Percentiles rank a stretch among this genome's conserved stretches.
Evolutionary conservation across 2,797 vertebrate species (phyloP).

Genomic region (Gallinago nigripennis): DNA sequence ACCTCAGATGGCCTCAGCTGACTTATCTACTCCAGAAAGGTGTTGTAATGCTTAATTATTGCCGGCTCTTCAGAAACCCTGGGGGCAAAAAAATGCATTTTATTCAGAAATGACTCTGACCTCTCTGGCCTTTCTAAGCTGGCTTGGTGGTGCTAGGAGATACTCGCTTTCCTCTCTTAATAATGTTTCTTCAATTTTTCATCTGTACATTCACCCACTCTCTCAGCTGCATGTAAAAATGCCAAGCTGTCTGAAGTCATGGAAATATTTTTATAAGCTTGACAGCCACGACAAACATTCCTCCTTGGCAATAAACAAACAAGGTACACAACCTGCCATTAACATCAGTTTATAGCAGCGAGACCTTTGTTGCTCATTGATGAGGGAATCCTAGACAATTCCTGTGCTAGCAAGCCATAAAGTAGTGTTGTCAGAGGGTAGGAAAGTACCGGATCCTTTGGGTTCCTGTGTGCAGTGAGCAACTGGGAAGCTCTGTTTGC

Average conservation of each 20-base stretch:
- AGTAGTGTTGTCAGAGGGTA: conserved; percentile 2
- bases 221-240: conserved; percentile 65
- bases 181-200: conserved; percentile 58
- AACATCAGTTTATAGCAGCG: conserved; percentile 46
- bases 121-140: conserved; percentile 38
- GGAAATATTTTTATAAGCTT: conserved; percentile 63
- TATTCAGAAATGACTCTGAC: conserved; percentile 43
- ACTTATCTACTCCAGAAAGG: conserved; percentile 38
- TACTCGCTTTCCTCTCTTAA: not conserved
- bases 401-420: not conserved
- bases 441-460: not conserved
- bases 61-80: not conserved
- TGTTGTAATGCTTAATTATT: conserved; percentile 64
- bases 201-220: conserved; percentile 60
- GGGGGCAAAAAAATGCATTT: not conserved
- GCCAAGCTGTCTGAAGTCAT: conserved; percentile 65
- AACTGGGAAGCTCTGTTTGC: conserved; percentile 57
- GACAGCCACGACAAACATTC: conserved; percentile 64
- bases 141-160: not conserved
- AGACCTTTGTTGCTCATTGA: conserved; percentile 33
- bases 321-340: conserved; percentile 59
- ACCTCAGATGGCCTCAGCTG: conserved; percentile 36
- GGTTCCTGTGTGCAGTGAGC: not conserved
- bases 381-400: conserved; percentile 38
- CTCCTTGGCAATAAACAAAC: conserved; percentile 65